Evolutionary conservation across 2,888 invertebrate species (phyloP).

Genomic region (Pammene fasciana): DNA sequence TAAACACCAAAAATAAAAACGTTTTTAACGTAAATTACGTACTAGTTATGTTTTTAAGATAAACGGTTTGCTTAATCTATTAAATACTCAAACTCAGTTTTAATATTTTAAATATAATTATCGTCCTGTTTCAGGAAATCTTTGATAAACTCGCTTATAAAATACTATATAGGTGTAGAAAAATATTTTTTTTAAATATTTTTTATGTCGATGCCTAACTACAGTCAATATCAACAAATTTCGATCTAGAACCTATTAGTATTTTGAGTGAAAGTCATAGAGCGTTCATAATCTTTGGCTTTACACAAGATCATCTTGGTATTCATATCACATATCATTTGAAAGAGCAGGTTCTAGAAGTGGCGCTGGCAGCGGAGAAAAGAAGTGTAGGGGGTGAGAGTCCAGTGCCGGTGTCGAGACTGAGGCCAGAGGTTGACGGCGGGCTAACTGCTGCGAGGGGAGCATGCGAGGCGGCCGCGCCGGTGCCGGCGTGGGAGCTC

Average conservation of each 20-base stretch:
- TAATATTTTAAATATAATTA: slow-evolving; percentile 40
- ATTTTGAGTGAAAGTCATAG: slow-evolving; percentile 29
- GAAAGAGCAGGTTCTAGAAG: slow-evolving; percentile 51
- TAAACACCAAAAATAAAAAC: too few species aligned
- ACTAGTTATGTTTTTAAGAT: not conserved
- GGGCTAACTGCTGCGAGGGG: slow-evolving; percentile 17
- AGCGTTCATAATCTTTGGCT: slow-evolving; percentile 51
- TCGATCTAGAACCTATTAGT: slow-evolving; percentile 22
- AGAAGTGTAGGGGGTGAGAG: slow-evolving; percentile 54
- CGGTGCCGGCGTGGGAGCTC: slow-evolving; percentile 54
- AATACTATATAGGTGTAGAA: slow-evolving; percentile 56
- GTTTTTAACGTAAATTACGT: too few species aligned
- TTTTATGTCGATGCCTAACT: slow-evolving; percentile 49
- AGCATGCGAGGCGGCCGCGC: slow-evolving; percentile 42
- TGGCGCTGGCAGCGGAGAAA: slow-evolving; percentile 54
- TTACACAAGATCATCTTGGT: slow-evolving; percentile 75
- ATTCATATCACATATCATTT: slow-evolving; percentile 73
- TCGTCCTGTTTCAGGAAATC: slow-evolving; percentile 54
- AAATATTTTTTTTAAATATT: slow-evolving; percentile 58
- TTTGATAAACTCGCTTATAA: slow-evolving; percentile 51
- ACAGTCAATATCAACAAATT: slow-evolving; percentile 45
- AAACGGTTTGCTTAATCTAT: slow-evolving; percentile 18
- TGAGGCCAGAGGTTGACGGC: slow-evolving; percentile 42
- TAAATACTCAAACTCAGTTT: slow-evolving; percentile 33
- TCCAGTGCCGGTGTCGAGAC: slow-evolving; percentile 50